Evolutionary conservation across 2,888 invertebrate genomes (phyloP), one percentile per base, ranked within the genome.

Genomic region (Actias luna): DNA sequence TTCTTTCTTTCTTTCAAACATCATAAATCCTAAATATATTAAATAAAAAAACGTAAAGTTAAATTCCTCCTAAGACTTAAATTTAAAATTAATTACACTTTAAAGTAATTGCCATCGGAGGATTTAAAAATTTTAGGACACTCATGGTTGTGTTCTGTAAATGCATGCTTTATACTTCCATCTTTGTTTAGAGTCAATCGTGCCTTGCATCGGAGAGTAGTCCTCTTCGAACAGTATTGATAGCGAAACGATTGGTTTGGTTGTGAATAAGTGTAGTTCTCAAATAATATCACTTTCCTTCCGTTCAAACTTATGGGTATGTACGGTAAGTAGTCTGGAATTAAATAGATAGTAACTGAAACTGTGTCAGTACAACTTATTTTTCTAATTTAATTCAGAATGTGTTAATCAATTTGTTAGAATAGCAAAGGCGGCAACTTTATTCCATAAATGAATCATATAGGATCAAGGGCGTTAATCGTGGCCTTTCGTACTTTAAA

Each of bases 261-360:
- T 36, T 69, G 70, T 0, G 72, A 74, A 58, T 62, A 76, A 1
- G 73, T 72, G 39, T 69, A 59, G 0, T 67, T 50, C 29, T 68
- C 59, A 59, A 66, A 73, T 5, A 73, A 46, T 1, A 74, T 8
- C 14, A 74, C 60, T 0, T 66, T 64, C 18, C 67, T 68, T 0
- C 64, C 64, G 25, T 69, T 65, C 22, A 72, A 14, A 36, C 39
- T 59, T 12, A 72, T 71, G 12, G 27, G 7, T 5, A 35, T 8
- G 22, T 58, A 58, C 33, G 33, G 22, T 2, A 58, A 18, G 35
- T 18, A 35, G 10, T 12, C 33, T 35, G 33, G 12, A 50, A 50
- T 42, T 42, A 42, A 2, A 42, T 42, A 18, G 12, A 12, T 33
- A 33, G 7, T 12, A 33, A 33, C 12, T 33, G 1, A 33, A 33